These are phyloP conservation scores for Melanotaenia pygmaea DNA, from an alignment of 2,797 vertebrate genomes.

Conservation along the genomic window DNA sequence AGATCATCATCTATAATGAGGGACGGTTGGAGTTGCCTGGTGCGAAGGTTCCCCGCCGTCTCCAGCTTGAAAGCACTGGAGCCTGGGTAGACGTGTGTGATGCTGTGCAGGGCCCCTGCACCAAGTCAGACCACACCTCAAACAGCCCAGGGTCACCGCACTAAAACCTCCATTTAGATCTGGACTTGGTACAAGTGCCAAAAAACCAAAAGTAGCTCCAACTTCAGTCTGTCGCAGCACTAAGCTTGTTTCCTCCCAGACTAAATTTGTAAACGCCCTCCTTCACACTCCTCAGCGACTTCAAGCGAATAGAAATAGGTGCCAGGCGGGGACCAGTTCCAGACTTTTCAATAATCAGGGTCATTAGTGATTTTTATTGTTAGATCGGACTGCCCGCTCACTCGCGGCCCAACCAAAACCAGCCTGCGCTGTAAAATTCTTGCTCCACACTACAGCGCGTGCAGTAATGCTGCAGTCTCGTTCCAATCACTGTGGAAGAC, in stretches of 20 bases:
- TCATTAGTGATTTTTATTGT: constrained; percentile 66
- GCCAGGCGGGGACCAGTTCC: constrained; percentile 59
- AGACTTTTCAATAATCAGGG: constrained; percentile 59
- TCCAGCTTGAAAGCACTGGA: constrained; percentile 59
- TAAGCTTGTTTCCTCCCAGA: constrained; percentile 69
- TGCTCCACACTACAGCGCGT: constrained; percentile 40
- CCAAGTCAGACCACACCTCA: constrained; percentile 75
- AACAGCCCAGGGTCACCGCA: constrained; percentile 74
- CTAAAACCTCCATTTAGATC: constrained; percentile 74
- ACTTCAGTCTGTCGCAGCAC: constrained; percentile 54
- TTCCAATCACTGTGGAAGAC: constrained; percentile 40
- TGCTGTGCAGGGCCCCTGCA: constrained; percentile 72
- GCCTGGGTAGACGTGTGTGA: constrained; percentile 69
- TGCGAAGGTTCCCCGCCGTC: constrained; percentile 56
- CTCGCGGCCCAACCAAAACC: constrained; percentile 38
- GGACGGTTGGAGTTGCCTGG: constrained; percentile 54
- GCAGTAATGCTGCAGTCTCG: constrained; percentile 14
- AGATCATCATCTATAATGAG: constrained; percentile 76
- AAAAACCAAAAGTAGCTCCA: constrained; percentile 57
- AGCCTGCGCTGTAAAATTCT: constrained; percentile 39
- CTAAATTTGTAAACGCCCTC: constrained; percentile 63
- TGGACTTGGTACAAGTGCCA: constrained; percentile 59
- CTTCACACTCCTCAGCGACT: constrained; percentile 51
- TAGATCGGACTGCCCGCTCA: constrained; percentile 33
- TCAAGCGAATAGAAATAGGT: constrained; percentile 33